Percentiles rank a stretch among this genome's conserved stretches.
Conservation (phyloP, 2,797 vertebrate genomes). For the Phrynocephalus vlangalii region DNA sequence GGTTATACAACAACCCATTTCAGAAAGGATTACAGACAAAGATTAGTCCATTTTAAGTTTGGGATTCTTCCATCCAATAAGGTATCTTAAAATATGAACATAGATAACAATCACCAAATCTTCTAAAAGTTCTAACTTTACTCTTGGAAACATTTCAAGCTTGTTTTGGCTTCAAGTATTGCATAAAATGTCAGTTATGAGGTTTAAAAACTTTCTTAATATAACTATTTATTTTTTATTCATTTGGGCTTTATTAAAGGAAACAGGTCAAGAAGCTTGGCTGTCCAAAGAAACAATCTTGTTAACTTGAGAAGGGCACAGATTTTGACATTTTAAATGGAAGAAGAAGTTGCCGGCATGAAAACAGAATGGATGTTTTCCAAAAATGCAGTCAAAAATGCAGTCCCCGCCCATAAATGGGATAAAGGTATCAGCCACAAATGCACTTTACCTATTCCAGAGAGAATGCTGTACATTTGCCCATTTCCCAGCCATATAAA, state of each 20-base stretch:
- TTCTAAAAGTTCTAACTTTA: background rate
- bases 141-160: conserved; percentile 10
- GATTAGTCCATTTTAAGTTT: background rate
- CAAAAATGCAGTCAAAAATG: background rate
- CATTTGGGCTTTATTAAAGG: conserved; percentile 37
- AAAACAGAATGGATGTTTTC: background rate
- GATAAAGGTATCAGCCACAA: background rate
- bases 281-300: background rate
- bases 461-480: background rate
- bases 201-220: background rate
- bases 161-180: conserved; percentile 7
- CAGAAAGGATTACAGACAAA: background rate
- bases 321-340: conserved; percentile 22
- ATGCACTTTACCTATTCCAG: background rate
- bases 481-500: background rate
- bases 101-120: background rate
- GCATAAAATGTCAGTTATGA: conserved; percentile 26
- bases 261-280: background rate
- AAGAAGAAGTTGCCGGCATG: background rate
- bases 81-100: background rate
- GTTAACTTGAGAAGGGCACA: conserved; percentile 19
- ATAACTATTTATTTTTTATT: conserved; percentile 46
- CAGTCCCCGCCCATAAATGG: background rate
- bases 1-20: background rate
- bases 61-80: background rate